Percentiles rank a stretch among this genome's conserved stretches.
These are phyloP conservation scores for Blastobasis lacticolella DNA, from an alignment of 2,888 invertebrate genomes.

Conservation along the genomic window DNA sequence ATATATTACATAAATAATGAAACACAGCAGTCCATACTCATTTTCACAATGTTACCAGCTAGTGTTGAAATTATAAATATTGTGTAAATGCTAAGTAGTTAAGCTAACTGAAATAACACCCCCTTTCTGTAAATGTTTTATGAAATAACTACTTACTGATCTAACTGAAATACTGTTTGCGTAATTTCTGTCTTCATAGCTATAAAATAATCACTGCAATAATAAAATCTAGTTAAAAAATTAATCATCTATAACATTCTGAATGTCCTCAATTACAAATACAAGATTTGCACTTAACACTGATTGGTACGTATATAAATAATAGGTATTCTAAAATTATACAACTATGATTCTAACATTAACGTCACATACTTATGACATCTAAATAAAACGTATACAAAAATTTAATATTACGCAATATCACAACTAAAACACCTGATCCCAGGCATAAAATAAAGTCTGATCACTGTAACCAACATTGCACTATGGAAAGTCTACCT, in stretches of 20 bases:
- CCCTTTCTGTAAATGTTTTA: no score
- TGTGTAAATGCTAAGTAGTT: background rate
- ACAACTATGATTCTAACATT: constrained; percentile 54
- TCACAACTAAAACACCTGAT: constrained; percentile 68
- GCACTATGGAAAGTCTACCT: background rate
- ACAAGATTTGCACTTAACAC: constrained; percentile 19
- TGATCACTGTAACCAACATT: background rate
- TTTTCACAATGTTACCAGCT: constrained; percentile 29
- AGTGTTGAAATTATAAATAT: constrained; percentile 3
- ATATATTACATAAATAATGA: constrained; percentile 70
- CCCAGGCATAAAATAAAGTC: constrained; percentile 7
- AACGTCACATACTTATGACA: constrained; percentile 57
- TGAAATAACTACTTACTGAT: constrained; percentile 17
- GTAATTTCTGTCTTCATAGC: constrained; percentile 46
- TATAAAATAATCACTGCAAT: constrained; percentile 41
- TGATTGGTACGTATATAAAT: constrained; percentile 28
- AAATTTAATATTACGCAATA: constrained; percentile 66
- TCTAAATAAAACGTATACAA: constrained; percentile 71
- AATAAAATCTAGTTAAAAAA: constrained; percentile 27
- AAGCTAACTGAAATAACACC: no score
- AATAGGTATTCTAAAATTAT: constrained; percentile 31
- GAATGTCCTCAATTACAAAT: constrained; percentile 23
- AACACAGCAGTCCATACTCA: constrained; percentile 52
- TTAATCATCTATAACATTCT: constrained; percentile 25
- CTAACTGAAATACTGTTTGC: constrained; percentile 68